Evolutionary conservation across 2,113 vertebrate species (phyloP), one percentile per base, ranked within the genome.

Genomic region (Sinosuthora webbiana): DNA sequence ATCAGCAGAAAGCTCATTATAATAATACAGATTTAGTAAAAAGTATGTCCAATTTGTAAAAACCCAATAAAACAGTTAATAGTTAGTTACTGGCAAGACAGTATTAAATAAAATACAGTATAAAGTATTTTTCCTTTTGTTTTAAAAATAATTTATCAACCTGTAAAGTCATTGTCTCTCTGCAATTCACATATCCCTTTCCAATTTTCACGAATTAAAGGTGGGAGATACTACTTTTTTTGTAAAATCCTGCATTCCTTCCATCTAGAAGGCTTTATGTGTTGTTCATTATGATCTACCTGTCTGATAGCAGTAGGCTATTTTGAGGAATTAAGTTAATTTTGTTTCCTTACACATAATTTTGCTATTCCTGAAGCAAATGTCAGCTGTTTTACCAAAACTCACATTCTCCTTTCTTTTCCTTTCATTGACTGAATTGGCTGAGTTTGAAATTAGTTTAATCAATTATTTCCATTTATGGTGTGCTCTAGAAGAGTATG

Each of bases 91-190:
- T 45, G 19, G 45, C 10, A 28, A 53, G 33, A 28, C 20, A 53
- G 10, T 87, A n/a, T n/a, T n/a, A n/a, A n/a, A n/a, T n/a, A n/a
- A n/a, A n/a, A n/a, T n/a, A n/a, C n/a, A n/a, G n/a, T n/a, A n/a
- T n/a, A n/a, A n/a, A n/a, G n/a, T n/a, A 45, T 44, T 60, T 68
- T 68, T 50, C n/a, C 11, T 60, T 52, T 62, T 44, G 19, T 39
- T 60, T 45, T 16, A 28, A 45, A 39, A 69, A n/a, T 37, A 69
- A 33, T 19, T 53, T 69, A n/a, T 39, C 23, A 41, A 25, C 53
- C 49, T 53, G 7, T 59, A 6, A 39, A 52, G 16, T 47, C 1
- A 0, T 0, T 60, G 52, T n/a, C 23, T n/a, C 28, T 45, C 20
- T 52, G 7, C 39, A 67, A 24, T 1, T 0, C 13, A 28, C 28